Evolutionary conservation across 2,888 invertebrate genomes (phyloP).

Genomic region (Conops quadrifasciatus): DNA sequence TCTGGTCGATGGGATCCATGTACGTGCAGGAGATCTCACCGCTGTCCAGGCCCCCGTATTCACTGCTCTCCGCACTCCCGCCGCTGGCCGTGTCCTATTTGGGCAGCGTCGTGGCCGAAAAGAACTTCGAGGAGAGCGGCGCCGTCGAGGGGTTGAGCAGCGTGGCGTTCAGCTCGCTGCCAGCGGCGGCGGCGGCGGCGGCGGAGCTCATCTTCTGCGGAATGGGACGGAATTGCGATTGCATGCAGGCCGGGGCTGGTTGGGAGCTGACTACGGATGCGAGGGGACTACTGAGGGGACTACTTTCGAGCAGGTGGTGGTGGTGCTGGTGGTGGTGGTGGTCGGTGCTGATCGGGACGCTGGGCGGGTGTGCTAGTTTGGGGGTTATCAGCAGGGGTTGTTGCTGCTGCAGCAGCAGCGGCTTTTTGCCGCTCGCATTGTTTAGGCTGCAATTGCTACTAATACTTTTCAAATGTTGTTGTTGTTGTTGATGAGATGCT

Average conservation of each 20-base stretch:
- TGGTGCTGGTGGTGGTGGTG: conserved; percentile 39
- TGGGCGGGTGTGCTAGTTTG: conserved; percentile 52
- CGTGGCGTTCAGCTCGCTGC: conserved; percentile 34
- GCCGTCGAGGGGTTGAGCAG: conserved; percentile 62
- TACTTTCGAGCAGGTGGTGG: conserved; percentile 52
- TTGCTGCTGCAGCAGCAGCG: conserved; percentile 52
- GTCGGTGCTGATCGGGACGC: conserved; percentile 44
- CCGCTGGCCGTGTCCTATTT: conserved; percentile 64
- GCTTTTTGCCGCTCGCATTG: conserved; percentile 47
- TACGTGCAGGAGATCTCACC: conserved; percentile 61
- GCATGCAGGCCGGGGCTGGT: conserved; percentile 60
- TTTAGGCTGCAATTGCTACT: conserved; percentile 56
- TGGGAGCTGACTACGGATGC: conserved; percentile 53
- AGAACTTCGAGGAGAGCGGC: conserved; percentile 63
- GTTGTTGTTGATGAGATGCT: conserved; percentile 15
- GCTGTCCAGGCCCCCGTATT: conserved; percentile 49
- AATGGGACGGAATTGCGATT: conserved; percentile 66
- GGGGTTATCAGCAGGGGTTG: conserved; percentile 60
- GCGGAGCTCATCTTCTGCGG: conserved; percentile 63
- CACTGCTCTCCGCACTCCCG: conserved; percentile 50
- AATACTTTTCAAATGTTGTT: conserved; percentile 31
- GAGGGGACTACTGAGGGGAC: conserved; percentile 57
- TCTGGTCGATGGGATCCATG: conserved; percentile 61
- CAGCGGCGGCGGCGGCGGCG: conserved; percentile 33
- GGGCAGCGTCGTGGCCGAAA: conserved; percentile 64